These are phyloP conservation scores for Melinaea marsaeus DNA, from an alignment of 2,888 invertebrate species.

Conservation along the genomic window DNA sequence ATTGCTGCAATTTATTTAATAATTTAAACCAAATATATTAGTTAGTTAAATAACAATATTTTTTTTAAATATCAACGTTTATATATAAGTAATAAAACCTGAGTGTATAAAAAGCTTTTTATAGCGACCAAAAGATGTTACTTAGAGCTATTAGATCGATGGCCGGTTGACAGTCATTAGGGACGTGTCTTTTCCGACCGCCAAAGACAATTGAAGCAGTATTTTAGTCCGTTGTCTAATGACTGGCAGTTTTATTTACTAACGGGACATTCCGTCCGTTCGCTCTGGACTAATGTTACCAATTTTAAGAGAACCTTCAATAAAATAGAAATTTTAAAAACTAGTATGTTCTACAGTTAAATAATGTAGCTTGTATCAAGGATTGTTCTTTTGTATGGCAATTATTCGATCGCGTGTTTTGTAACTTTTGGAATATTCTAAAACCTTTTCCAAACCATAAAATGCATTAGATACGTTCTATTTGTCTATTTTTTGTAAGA, in stretches of 20 bases:
- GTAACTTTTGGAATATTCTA: constrained; percentile 37
- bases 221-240: constrained; percentile 70
- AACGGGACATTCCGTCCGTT: too few species aligned
- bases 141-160: constrained; percentile 60
- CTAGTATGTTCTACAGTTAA: not conserved
- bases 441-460: too few species aligned
- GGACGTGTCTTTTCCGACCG: constrained; percentile 60
- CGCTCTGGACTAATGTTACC: not conserved
- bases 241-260: constrained; percentile 63
- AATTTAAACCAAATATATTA: too few species aligned
- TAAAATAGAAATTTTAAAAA: not conserved
- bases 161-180: constrained; percentile 70
- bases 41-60: too few species aligned
- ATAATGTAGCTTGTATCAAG: constrained; percentile 39
- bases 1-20: too few species aligned
- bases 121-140: not conserved
- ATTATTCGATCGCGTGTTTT: constrained; percentile 45
- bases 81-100: too few species aligned
- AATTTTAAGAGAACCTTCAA: not conserved
- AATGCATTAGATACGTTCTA: too few species aligned
- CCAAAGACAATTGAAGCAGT: constrained; percentile 68
- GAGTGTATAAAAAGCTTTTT: not conserved
- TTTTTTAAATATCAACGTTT: constrained; percentile 5
- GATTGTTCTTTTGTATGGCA: constrained; percentile 48
- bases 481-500: too few species aligned